Percentiles rank a stretch among this genome's conserved stretches.
These are phyloP conservation scores for Anguilla pacifica DNA, from an alignment of 2,797 vertebrate species.

Conservation along the genomic window DNA sequence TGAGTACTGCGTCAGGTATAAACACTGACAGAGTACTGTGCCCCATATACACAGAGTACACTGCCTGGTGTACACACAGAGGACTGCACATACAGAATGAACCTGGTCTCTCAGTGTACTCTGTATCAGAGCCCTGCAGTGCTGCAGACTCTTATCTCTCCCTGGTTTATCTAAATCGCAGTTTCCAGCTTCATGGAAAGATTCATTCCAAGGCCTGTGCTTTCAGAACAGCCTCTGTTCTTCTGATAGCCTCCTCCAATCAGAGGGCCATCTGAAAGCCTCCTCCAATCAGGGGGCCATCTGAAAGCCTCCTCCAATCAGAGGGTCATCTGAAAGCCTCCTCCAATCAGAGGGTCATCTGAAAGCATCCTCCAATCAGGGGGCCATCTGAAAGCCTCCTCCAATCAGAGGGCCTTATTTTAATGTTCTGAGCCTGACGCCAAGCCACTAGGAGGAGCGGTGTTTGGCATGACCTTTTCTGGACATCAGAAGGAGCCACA, in stretches of 20 bases:
- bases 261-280: neutral
- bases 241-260: neutral
- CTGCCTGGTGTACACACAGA: neutral
- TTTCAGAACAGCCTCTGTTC: neutral
- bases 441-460: neutral
- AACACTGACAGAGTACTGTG: neutral
- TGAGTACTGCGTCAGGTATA: no score
- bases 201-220: neutral
- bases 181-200: neutral
- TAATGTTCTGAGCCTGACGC: no score
- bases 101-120: no score
- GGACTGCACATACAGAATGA: no score
- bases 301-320: neutral
- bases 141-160: neutral
- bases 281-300: neutral
- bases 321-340: neutral
- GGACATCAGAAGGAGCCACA: neutral
- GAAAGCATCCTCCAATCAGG: neutral
- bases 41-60: neutral
- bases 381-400: neutral
- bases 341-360: neutral
- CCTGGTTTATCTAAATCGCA: neutral
- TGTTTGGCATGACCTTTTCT: neutral
- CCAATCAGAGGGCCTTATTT: neutral
- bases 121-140: no score